A percentile compares a stretch with the other conserved stretches of the same genome.
Evolutionary conservation across 2,888 invertebrate species (phyloP).

Genomic region (Chorisops tibialis): DNA sequence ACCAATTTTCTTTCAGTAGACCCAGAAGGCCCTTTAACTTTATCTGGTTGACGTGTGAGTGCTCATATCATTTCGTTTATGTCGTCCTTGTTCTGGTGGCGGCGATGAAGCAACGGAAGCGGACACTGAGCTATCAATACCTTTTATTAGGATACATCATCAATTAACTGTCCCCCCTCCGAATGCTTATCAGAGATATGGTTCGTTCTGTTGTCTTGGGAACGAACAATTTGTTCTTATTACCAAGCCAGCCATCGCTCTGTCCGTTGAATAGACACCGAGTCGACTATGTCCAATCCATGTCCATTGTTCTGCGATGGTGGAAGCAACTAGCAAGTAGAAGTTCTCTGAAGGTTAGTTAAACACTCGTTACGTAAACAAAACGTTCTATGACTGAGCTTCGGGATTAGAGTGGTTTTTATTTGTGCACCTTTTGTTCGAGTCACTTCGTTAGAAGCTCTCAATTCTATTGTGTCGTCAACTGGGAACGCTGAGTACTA

Average conservation of each 20-base stretch:
- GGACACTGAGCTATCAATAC: slow-evolving; percentile 1
- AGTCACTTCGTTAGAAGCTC: background rate
- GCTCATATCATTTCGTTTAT: background rate
- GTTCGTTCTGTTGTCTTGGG: background rate
- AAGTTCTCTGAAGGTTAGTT: slow-evolving; percentile 15
- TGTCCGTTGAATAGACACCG: background rate
- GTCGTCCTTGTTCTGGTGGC: background rate
- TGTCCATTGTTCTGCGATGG: background rate
- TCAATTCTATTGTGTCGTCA: slow-evolving; percentile 3
- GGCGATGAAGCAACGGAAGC: background rate
- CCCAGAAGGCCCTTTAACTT: slow-evolving; percentile 30
- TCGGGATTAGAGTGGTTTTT: slow-evolving; percentile 7
- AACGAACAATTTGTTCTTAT: background rate
- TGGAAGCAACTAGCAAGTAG: too few species aligned
- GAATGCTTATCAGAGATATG: background rate
- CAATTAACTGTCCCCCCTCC: slow-evolving; percentile 4
- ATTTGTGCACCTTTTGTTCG: slow-evolving; percentile 8
- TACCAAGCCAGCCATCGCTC: background rate
- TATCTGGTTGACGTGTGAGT: slow-evolving; percentile 19
- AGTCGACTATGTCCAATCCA: background rate
- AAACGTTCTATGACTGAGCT: slow-evolving; percentile 11
- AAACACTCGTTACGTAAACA: slow-evolving; percentile 30
- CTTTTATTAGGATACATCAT: slow-evolving; percentile 8
- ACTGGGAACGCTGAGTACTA: too few species aligned
- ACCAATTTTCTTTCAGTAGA: slow-evolving; percentile 30